phyloP scores from a whole-genome alignment of 1,140 invertebrate genomes.

The Drusus annulatus region DNA sequence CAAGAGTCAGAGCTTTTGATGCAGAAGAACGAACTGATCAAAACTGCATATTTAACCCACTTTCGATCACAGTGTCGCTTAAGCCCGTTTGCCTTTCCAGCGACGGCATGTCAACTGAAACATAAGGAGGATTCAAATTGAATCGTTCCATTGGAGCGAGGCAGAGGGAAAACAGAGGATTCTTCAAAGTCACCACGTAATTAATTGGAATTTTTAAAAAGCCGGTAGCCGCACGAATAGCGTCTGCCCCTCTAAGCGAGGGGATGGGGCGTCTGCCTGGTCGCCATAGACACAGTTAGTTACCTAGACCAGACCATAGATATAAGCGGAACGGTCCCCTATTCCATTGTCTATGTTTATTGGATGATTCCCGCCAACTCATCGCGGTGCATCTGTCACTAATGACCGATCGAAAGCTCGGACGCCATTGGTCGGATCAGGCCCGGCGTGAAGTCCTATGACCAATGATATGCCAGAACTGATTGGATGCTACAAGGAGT shows the following conservation, averaged over 20 bases:
- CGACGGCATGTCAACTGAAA: too few relatives aligned
- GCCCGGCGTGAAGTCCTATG: conserved; percentile 35
- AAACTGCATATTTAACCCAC: too few relatives aligned
- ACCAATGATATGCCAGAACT: conserved; percentile 50
- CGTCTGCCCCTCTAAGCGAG: not conserved
- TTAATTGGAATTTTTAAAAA: conserved; percentile 41
- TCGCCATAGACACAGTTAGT: conserved; percentile 3
- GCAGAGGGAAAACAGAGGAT: not conserved
- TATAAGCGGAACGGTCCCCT: conserved; percentile 16
- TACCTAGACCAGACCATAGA: too few relatives aligned
- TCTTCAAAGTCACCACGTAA: conserved; percentile 19
- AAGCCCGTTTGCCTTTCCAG: too few relatives aligned
- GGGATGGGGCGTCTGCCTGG: not conserved
- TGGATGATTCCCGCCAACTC: conserved; percentile 43
- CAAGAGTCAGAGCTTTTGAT: too few relatives aligned
- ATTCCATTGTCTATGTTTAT: conserved; percentile 47
- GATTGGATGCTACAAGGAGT: conserved; percentile 20
- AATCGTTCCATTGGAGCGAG: too few relatives aligned
- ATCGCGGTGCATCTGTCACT: conserved; percentile 49
- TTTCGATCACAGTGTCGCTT: too few relatives aligned
- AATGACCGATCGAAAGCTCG: conserved; percentile 38
- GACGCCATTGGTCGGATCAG: conserved; percentile 42
- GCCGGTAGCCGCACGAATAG: not conserved
- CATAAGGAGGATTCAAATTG: too few relatives aligned
- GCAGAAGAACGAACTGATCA: too few relatives aligned